These are phyloP conservation scores for Drosophila gunungcola DNA, from an alignment of 1,140 invertebrate genomes.

Conservation along the genomic window DNA sequence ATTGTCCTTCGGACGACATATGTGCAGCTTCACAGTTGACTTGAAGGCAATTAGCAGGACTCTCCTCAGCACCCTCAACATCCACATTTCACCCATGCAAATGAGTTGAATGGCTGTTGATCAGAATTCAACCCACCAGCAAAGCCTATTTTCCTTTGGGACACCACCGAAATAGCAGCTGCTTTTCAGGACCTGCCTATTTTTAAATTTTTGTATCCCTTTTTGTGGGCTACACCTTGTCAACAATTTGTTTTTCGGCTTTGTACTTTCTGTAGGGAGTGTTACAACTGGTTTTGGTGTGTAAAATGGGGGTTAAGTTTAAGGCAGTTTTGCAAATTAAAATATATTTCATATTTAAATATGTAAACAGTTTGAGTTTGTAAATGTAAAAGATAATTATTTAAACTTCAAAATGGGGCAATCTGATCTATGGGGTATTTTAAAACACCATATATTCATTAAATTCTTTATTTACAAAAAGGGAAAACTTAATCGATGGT, in stretches of 20 bases:
- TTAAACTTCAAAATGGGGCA: too few relatives aligned
- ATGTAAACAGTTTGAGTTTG: too few relatives aligned
- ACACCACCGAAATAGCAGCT: slow-evolving; percentile 40
- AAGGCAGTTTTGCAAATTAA: too few relatives aligned
- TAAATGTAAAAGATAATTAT: too few relatives aligned
- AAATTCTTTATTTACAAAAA: too few relatives aligned
- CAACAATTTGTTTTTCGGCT: slow-evolving; percentile 27
- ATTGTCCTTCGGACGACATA: slow-evolving; percentile 57
- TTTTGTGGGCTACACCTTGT: slow-evolving; percentile 32
- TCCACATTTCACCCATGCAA: slow-evolving; percentile 52
- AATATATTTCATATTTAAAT: too few relatives aligned
- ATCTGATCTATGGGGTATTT: too few relatives aligned
- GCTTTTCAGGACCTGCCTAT: slow-evolving; percentile 33
- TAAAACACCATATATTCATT: too few relatives aligned
- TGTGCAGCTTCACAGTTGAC: slow-evolving; percentile 77
- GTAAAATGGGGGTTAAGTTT: too few relatives aligned
- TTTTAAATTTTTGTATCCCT: slow-evolving; percentile 13
- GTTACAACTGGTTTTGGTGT: background rate
- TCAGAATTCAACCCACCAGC: slow-evolving; percentile 18
- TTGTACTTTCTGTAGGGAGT: background rate
- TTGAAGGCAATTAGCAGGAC: slow-evolving; percentile 57
- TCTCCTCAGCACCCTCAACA: slow-evolving; percentile 47
- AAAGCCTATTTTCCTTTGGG: slow-evolving; percentile 14
- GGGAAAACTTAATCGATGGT: too few relatives aligned
- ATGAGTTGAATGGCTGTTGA: slow-evolving; percentile 47